Evolutionary conservation across 2,888 invertebrate species (phyloP), one percentile per base, ranked within the genome.

Genomic region (Drosophila gaucha): DNA sequence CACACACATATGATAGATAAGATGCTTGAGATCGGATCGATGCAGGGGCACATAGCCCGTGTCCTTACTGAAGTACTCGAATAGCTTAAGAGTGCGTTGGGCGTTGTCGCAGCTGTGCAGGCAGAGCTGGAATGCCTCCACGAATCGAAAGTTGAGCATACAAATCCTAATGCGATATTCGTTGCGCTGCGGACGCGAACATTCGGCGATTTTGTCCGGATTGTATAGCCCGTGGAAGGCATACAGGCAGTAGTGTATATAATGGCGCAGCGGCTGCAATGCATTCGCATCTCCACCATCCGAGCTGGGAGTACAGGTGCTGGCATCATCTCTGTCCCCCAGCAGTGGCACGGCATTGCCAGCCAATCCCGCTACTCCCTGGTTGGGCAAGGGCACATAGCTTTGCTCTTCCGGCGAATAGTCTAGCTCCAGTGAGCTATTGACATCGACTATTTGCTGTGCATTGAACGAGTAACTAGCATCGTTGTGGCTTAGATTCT

Each of bases 11-110:
- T 91, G 89, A 75, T 91, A 91, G 64, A 92, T 92, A 50, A 91
- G 89, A 78, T 89, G 91, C 80, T 92, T 91, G 33, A 92, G 86
- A 68, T 92, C 92, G 49, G 91, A 87, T 4, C 91, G 85, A 57
- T 90, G 86, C 80, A 92, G 84, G 12, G 92, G 92, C 56, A 92
- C 91, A 56, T 91, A 91, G 57, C 91, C 91, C 18, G 91, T 90
- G 56, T 92, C 92, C 84, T 92, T 92, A 74, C 92, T 92, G 62
- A 92, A 92, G 78, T 91, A 92, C 83, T 92, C 92, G 64, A 92
- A 92, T 9, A 92, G 82, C 86, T 91, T 91, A 0, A 92, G 82
- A 3, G 91, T 86, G 47, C 90, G 90, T 50, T 88, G 80, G 33
- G 89, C 78, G 35, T 56, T 90, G 44, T 82, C 80, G 50, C 91